A percentile compares a stretch with the other conserved stretches of the same genome.
Conservation (phyloP, 2,888 invertebrate genomes). For the Gortyna flavago region DNA sequence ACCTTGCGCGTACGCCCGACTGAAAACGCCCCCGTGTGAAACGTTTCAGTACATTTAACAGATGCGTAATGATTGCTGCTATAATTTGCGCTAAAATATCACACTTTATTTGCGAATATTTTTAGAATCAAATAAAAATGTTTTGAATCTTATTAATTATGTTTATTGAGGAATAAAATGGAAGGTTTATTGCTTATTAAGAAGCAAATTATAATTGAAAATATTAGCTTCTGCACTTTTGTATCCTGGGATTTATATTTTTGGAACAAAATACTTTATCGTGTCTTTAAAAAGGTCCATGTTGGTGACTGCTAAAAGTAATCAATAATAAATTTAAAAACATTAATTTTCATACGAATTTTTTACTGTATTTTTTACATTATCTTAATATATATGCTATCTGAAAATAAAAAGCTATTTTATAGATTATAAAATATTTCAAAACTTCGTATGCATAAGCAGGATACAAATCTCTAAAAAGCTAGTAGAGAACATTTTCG, state of each 20-base stretch:
- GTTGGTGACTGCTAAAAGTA: not conserved
- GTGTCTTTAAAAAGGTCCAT: not conserved
- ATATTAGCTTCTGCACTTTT: not conserved
- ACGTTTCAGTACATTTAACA: constrained; percentile 45
- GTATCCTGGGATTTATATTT: constrained; percentile 6
- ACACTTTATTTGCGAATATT: constrained; percentile 28
- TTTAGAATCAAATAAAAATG: constrained; percentile 46
- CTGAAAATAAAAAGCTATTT: not conserved
- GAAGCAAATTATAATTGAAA: not conserved
- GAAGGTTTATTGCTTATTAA: constrained; percentile 19
- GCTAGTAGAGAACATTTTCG: no score
- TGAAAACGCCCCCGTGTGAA: constrained; percentile 50
- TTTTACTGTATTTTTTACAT: not conserved
- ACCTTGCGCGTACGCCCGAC: constrained; percentile 28
- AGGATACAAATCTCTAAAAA: no score
- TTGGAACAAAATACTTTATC: not conserved
- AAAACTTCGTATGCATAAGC: no score
- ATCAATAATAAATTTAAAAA: not conserved
- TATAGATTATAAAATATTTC: not conserved
- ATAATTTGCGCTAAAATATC: constrained; percentile 30
- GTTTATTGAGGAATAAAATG: constrained; percentile 7
- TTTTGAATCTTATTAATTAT: constrained; percentile 10
- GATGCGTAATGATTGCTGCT: constrained; percentile 18
- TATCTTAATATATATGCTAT: no score
- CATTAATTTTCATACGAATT: not conserved